Base-by-base conservation (phyloP, 2,113 vertebrate species). In the Saccopteryx leptura region DNA sequence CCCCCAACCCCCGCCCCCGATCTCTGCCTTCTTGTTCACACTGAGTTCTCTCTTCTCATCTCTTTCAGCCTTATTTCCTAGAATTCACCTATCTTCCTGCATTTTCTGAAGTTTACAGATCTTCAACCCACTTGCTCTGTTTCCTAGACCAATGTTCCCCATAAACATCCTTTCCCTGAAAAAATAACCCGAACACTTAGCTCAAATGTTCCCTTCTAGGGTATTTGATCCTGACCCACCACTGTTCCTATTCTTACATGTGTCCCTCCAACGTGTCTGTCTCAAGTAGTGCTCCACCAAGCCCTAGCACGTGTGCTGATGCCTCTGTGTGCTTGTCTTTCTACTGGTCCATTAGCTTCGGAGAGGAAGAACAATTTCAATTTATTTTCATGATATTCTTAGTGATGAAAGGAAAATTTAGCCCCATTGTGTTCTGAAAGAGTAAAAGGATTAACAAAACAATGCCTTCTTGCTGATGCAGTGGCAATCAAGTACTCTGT, bases 221-320 rank as follows among this genome's bases (percentile, higher is more conserved):
- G 19, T 17, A 26, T 2, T 24, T 5, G 6, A 24, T 13, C 11
- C 5, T 48, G 33, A 1, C 46, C 19, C 14, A 14, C 3, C 5
- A 3, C 5, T 0, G 0, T 46, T 13, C 39, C 28, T 18, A 17
- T 0, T 6, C 9, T 33, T 12, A 23, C 11, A 39, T 39, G 3
- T 8, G 17, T 26, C 9, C 11, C 54, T 78, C 13, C 19, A 5
- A 0, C 2, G 39, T 0, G 0, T 71, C 93, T 66, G 0, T 1
- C 10, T 28, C 50, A 21, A 1, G 18, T 15, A 14, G 4, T 24
- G 9, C 12, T 5, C 26, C 33, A 15, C 4, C 6, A 21, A 76
- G 13, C 13, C 11, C 14, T 5, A 6, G 5, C 21, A 26, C 10
- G 12, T 19, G 2, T 31, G 10, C 33, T 60, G 50, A 10, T 26